Percentiles rank a stretch among this genome's conserved stretches.
These are phyloP conservation scores for Neogale vison DNA, from an alignment of 2,113 vertebrate genomes.

Conservation along the genomic window DNA sequence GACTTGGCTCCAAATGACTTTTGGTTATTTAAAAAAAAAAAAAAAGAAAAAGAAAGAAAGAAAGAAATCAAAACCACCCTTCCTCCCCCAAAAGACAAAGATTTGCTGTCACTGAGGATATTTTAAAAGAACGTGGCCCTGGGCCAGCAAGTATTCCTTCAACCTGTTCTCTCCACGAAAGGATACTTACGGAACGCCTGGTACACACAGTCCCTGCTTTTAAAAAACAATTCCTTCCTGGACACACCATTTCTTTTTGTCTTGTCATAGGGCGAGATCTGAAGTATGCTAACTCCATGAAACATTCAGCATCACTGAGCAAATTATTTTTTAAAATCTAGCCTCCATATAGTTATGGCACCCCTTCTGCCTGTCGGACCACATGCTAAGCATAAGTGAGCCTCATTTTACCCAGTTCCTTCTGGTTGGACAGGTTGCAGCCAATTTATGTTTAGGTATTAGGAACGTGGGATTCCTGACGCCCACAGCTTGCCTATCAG, in stretches of 20 bases:
- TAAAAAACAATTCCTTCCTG: neutral
- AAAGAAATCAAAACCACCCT: neutral
- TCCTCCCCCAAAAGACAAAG: conserved; percentile 23
- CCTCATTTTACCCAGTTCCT: neutral
- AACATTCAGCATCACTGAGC: neutral
- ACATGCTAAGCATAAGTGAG: neutral
- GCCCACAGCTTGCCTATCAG: neutral
- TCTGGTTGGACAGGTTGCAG: neutral
- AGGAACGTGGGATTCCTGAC: neutral
- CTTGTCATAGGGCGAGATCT: neutral
- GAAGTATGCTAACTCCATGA: neutral
- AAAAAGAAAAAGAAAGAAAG: no score
- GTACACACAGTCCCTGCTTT: neutral
- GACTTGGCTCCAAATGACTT: conserved; percentile 52
- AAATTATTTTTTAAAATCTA: neutral
- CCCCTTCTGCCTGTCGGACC: neutral
- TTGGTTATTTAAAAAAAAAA: conserved; percentile 40
- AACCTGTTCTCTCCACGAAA: neutral
- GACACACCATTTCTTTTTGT: neutral
- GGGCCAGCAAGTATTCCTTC: neutral
- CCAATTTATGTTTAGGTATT: neutral
- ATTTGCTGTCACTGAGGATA: neutral
- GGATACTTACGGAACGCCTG: neutral
- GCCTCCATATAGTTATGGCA: neutral
- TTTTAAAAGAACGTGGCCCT: neutral